A percentile compares a stretch with the other conserved stretches of the same genome.
These are phyloP conservation scores for Zalophus californianus DNA, from an alignment of 2,797 vertebrate species.

Conservation along the genomic window DNA sequence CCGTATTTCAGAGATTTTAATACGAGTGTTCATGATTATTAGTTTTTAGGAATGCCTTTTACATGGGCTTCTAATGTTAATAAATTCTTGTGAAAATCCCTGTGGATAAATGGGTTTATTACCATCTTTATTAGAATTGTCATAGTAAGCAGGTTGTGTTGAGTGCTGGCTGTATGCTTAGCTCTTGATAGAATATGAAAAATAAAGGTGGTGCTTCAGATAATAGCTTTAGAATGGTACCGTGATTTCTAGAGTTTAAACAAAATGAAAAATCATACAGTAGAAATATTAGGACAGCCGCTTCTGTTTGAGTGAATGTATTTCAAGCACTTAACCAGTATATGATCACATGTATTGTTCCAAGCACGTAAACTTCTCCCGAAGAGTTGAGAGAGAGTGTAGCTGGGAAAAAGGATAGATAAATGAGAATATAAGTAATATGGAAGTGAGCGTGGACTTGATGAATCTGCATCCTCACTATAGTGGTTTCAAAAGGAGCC, in stretches of 20 bases:
- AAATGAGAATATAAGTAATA: neutral
- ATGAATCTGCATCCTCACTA: neutral
- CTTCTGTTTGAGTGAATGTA: neutral
- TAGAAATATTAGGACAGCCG: neutral
- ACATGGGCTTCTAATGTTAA: neutral
- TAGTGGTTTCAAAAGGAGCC: neutral
- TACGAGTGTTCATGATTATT: conserved; percentile 4
- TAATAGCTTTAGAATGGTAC: neutral
- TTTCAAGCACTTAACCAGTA: neutral
- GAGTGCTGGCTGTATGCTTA: neutral
- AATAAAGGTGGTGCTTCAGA: neutral
- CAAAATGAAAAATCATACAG: neutral
- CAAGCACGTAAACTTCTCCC: neutral
- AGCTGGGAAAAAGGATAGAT: neutral
- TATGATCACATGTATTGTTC: neutral
- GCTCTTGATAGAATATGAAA: neutral
- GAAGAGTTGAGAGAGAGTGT: neutral
- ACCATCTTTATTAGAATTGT: neutral
- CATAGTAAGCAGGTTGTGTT: neutral
- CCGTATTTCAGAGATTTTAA: neutral
- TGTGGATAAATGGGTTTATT: neutral
- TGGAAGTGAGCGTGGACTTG: neutral
- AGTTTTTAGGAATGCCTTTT: conserved; percentile 9
- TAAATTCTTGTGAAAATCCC: neutral
- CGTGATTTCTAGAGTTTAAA: neutral